Evolutionary conservation across 1,140 invertebrate species (phyloP), one percentile per base, ranked within the genome.

Genomic region (Cherax quadricarinatus): DNA sequence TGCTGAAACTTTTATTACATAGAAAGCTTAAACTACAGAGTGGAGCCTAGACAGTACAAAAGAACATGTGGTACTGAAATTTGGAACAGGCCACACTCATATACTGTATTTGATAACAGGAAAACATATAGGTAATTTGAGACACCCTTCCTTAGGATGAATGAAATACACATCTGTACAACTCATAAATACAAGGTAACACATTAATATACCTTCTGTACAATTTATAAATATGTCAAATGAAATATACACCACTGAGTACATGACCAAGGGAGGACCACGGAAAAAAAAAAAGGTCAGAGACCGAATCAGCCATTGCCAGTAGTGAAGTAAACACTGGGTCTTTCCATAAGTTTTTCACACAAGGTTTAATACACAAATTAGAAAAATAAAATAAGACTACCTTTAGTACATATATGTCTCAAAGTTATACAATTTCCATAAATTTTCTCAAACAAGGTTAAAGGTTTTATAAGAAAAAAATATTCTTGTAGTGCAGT

Each of bases 151-250:
- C 49, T 41, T 80, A 80, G 60, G 60, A 60, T 89, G 73, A 24
- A 89, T n/a, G 62, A 89, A 89, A 89, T 81, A 82, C 79, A 83
- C 60, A 73, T 89, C 88, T 89, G 88, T 89, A 89, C 88, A 89
- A 89, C 60, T 89, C 88, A 89, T 89, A 89, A 89, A 89, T 89
- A 89, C 80, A 73, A 30, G 70, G 21, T 75, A n/a, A 75, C 6
- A 80, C 51, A 82, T 62, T 89, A 82, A 41, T 57, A 83, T 41
- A 57, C 80, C 79, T 70, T 83, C 88, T 89, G 88, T 89, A 89
- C 88, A 83, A 30, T 66, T 89, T 57, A 89, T 89, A 89, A 89
- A 89, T 89, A 89, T 83, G 60, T 89, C 70, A 89, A 30, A 83
- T 60, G 80, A 89, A 62, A 82, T 73, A 89, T 83, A 89, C 79